These are phyloP conservation scores for Porites lutea DNA, from an alignment of 64 coral and sea anemone species.

Conservation along the genomic window DNA sequence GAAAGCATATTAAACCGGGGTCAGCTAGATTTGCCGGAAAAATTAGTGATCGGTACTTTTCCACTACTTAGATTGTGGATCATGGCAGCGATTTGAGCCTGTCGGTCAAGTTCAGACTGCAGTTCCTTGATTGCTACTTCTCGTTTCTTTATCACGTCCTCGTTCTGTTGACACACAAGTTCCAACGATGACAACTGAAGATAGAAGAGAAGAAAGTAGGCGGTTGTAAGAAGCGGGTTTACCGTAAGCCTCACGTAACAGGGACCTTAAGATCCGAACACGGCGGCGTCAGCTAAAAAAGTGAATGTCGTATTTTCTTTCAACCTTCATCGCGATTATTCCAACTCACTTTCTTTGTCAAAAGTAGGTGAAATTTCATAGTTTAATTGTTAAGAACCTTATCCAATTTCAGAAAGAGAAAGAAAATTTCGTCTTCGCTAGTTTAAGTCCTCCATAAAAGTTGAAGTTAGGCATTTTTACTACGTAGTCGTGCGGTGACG, in stretches of 20 bases:
- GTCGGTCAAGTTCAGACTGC: constrained; percentile 84
- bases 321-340: too few species aligned
- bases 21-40: background rate
- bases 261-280: too few species aligned
- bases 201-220: background rate
- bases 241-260: background rate
- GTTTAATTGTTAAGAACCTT: too few species aligned
- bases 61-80: constrained; percentile 89
- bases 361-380: too few species aligned
- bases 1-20: background rate
- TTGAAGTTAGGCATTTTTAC: too few species aligned
- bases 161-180: constrained; percentile 77
- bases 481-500: too few species aligned
- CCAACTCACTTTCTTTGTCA: too few species aligned
- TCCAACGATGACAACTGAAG: constrained; percentile 80
- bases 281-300: too few species aligned
- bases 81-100: constrained; percentile 92
- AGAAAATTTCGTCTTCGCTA: too few species aligned
- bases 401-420: too few species aligned
- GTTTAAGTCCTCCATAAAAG: too few species aligned
- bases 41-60: constrained; percentile 39
- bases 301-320: too few species aligned
- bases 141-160: constrained; percentile 90
- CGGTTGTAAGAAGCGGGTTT: background rate
- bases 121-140: constrained; percentile 75